Conservation (phyloP, 2,113 vertebrate species). For the Thamnaconus septentrionalis region DNA sequence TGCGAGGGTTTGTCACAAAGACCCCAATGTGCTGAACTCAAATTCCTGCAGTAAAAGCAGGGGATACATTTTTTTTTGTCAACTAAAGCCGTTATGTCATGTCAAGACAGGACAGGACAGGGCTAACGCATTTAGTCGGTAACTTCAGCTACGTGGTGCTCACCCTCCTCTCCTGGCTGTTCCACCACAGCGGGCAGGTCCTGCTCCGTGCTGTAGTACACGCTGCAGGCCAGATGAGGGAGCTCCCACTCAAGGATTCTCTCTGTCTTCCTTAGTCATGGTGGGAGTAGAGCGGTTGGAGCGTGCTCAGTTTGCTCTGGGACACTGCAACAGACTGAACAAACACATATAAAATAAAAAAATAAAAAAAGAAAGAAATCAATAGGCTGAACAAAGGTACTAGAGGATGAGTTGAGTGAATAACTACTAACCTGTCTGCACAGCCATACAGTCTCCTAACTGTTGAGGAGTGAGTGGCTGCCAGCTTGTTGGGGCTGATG, state of each 20-base stretch:
- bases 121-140: no score
- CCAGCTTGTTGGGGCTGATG: conserved; percentile 62
- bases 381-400: not conserved
- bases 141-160: no score
- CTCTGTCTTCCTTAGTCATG: conserved; percentile 82
- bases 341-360: conserved; percentile 1
- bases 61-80: no score
- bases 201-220: conserved; percentile 91
- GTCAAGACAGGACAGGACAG: no score
- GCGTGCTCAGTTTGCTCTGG: conserved; percentile 84
- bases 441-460: conserved; percentile 78
- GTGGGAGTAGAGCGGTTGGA: conserved; percentile 85
- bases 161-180: no score
- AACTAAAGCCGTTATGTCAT: no score
- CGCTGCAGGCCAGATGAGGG: conserved; percentile 88
- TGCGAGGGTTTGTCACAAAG: no score
- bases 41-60: no score
- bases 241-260: conserved; percentile 62
- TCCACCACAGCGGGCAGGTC: conserved; percentile 93
- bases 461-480: conserved; percentile 60
- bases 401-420: not conserved
- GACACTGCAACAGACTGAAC: conserved; percentile 85
- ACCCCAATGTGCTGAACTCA: no score
- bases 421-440: conserved; percentile 79
- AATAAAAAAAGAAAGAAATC: not conserved